phyloP scores from a whole-genome alignment of 2,888 invertebrate species.

The Sturmia bella region DNA sequence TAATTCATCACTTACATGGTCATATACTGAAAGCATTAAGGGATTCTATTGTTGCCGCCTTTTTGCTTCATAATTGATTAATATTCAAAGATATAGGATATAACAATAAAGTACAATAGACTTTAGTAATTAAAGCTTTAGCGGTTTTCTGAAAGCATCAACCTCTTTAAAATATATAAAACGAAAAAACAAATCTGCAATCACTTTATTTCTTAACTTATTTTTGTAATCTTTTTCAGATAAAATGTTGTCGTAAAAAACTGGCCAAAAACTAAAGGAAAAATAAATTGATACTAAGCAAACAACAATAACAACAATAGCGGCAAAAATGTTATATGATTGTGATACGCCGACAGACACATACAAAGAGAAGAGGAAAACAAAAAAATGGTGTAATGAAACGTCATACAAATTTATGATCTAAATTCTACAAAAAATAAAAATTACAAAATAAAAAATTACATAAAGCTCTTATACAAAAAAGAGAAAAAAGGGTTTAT shows the following conservation, averaged over 20 bases:
- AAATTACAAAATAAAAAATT: conserved; percentile 14
- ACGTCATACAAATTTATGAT: conserved; percentile 67
- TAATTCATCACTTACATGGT: too few relatives aligned
- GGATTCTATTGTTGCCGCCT: too few relatives aligned
- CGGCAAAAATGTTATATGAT: conserved; percentile 13
- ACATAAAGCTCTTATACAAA: conserved; percentile 45
- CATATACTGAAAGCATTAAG: too few relatives aligned
- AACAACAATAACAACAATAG: conserved; percentile 21
- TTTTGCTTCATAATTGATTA: too few relatives aligned
- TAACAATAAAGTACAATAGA: too few relatives aligned
- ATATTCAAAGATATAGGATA: too few relatives aligned
- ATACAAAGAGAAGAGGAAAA: background rate
- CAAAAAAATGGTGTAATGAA: conserved; percentile 57
- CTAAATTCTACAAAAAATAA: conserved; percentile 31
- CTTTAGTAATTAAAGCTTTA: background rate
- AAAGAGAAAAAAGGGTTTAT: too few relatives aligned
- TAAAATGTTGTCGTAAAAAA: conserved; percentile 20
- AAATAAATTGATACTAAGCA: conserved; percentile 39
- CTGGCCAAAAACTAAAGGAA: background rate
- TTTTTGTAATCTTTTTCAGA: conserved; percentile 55
- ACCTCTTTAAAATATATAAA: conserved; percentile 2
- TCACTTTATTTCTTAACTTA: conserved; percentile 27
- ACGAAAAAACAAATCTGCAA: background rate
- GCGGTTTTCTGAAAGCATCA: background rate
- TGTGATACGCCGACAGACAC: conserved; percentile 21